These are phyloP conservation scores for Danionella cerebrum DNA, from an alignment of 2,113 vertebrate species.

Conservation along the genomic window DNA sequence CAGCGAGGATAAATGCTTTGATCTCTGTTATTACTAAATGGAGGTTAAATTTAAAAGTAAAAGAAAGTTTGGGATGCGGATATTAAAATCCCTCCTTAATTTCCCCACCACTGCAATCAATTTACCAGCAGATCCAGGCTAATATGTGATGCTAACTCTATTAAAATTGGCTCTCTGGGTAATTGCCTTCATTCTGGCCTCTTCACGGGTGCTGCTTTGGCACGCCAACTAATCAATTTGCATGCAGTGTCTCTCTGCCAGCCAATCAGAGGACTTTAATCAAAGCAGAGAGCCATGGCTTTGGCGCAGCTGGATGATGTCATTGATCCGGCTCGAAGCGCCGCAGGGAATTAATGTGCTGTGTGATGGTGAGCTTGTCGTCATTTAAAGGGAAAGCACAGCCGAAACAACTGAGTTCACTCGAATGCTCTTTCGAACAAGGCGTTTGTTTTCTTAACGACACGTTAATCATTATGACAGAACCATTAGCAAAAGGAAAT, in stretches of 20 bases:
- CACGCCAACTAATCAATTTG: not conserved
- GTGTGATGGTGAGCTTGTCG: constrained; percentile 26
- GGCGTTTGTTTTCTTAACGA: no score
- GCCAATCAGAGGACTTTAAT: constrained; percentile 4
- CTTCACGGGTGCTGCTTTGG: constrained; percentile 17
- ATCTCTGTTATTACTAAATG: no score
- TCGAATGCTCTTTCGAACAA: no score
- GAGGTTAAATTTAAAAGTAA: no score
- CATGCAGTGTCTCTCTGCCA: not conserved
- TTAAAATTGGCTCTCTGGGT: constrained; percentile 7
- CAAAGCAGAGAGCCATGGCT: not conserved
- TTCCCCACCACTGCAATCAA: not conserved
- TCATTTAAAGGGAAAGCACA: no score
- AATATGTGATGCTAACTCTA: not conserved
- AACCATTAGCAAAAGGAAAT: no score
- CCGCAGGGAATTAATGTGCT: no score
- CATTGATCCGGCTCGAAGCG: constrained; percentile 21
- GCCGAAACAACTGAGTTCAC: no score
- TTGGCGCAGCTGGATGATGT: constrained; percentile 29
- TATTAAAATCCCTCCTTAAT: no score
- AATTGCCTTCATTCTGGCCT: not conserved
- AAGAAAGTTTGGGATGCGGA: no score
- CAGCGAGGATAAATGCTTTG: no score
- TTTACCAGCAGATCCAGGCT: not conserved
- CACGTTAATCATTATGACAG: no score